These are phyloP conservation scores for Himalopsyche phryganea DNA, from an alignment of 1,140 invertebrate genomes.

Conservation along the genomic window DNA sequence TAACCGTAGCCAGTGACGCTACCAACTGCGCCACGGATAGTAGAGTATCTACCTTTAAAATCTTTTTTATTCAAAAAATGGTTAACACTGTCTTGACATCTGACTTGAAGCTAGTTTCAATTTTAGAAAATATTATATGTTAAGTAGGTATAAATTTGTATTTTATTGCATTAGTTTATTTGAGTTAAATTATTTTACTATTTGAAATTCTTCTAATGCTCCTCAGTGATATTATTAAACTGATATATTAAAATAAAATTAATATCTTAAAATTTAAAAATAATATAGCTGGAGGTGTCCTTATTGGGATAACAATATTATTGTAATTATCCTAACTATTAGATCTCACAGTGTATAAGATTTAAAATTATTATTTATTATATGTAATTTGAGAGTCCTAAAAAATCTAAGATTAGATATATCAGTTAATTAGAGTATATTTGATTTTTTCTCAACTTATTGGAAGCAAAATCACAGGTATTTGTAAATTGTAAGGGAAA, in stretches of 20 bases:
- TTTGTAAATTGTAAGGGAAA: too few relatives aligned
- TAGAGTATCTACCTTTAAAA: conserved; percentile 9
- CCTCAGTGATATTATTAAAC: not conserved
- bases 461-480: too few relatives aligned
- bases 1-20: too few relatives aligned
- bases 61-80: conserved; percentile 2
- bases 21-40: too few relatives aligned
- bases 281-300: too few relatives aligned
- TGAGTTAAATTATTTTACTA: conserved; percentile 22
- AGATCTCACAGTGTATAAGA: conserved; percentile 11
- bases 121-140: conserved; percentile 23
- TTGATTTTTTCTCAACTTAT: not conserved
- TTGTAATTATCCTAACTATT: not conserved
- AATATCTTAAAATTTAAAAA: not conserved
- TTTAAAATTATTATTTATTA: conserved; percentile 15
- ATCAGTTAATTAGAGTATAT: not conserved
- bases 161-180: conserved; percentile 25
- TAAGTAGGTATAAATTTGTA: conserved; percentile 26
- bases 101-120: conserved; percentile 20
- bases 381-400: conserved; percentile 6
- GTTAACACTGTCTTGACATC: conserved; percentile 8
- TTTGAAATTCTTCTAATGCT: conserved; percentile 1
- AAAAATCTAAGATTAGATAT: not conserved
- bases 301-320: not conserved
- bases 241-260: not conserved